Evolutionary conservation across 2,113 vertebrate species (phyloP), one percentile per base, ranked within the genome.

Genomic region (Epinephelus fuscoguttatus): DNA sequence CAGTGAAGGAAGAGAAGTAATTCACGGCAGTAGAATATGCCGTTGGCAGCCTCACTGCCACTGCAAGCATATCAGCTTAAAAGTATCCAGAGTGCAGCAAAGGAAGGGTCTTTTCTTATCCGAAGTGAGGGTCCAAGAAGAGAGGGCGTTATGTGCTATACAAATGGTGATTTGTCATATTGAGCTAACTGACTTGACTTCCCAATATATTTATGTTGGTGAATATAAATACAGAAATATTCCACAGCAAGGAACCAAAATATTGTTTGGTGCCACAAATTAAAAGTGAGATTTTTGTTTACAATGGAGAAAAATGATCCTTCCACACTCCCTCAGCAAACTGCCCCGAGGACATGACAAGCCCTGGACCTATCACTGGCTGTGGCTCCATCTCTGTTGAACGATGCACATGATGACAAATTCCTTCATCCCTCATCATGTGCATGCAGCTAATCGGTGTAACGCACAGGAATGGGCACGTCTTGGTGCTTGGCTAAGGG

Each of bases 341-440:
- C 50, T 86, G 83, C 84, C 86, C 56, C 12, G 84, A 77, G 87
- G 88, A 83, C 72, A 82, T 85, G 88, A 81, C 86, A 81, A 80
- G 66, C 55, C 33, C 15, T 52, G 64, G 69, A 80, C 64, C 69
- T 81, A 74, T 88, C 84, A 80, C 66, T 80, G 55, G 37, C 76
- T 70, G 23, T 21, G 11, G 55, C 69, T 62, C 57, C 70, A 52
- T 82, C 73, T 80, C 52, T 47, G 59, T 68, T 21, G 67, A 84
- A 81, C 63, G 74, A 90, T 87, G 84, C 75, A 90, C 89, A 87
- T 85, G 78, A 91, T 91, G 90, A 90, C 80, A 88, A 87, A 88
- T 87, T 87, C 86, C 47, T 85, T 88, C 77, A 74, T 85, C 77
- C 67, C 79, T 72, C 90, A 76, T 90, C 86, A 90, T 76, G 80